A percentile compares a stretch with the other conserved stretches of the same genome.
These are phyloP conservation scores for Muscicapa striata DNA, from an alignment of 2,797 vertebrate species.

Conservation along the genomic window DNA sequence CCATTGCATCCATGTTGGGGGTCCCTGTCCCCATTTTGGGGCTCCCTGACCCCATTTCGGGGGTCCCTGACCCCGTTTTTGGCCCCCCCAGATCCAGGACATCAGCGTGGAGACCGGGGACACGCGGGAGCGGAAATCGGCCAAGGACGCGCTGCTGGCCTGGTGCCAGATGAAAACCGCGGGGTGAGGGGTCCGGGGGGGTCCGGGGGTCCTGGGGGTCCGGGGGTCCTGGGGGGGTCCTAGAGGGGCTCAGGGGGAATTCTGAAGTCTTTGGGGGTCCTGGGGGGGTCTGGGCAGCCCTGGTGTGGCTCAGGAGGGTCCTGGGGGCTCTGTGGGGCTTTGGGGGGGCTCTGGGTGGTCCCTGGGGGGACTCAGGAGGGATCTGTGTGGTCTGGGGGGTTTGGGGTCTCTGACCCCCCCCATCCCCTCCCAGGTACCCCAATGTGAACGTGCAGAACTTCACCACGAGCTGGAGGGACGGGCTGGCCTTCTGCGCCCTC, in stretches of 20 bases:
- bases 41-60: not conserved
- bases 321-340: too few relatives aligned
- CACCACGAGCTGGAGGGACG: not conserved
- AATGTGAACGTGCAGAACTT: not conserved
- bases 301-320: too few relatives aligned
- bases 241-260: too few relatives aligned
- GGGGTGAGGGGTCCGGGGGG: not conserved
- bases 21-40: too few relatives aligned
- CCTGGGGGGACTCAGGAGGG: too few relatives aligned
- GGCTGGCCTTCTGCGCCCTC: not conserved
- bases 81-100: conserved; percentile 87
- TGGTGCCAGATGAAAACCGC: conserved; percentile 81
- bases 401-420: not conserved
- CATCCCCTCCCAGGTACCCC: not conserved
- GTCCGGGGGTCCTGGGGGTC: too few relatives aligned
- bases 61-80: not conserved
- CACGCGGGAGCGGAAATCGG: conserved; percentile 94
- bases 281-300: too few relatives aligned
- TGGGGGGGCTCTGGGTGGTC: too few relatives aligned
- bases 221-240: too few relatives aligned
- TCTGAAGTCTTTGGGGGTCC: too few relatives aligned
- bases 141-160: conserved; percentile 88
- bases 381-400: too few relatives aligned
- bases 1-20: not conserved
- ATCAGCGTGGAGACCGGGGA: conserved; percentile 95